Conservation (phyloP, 2,797 vertebrate genomes). For the Psittacula derbiana region DNA sequence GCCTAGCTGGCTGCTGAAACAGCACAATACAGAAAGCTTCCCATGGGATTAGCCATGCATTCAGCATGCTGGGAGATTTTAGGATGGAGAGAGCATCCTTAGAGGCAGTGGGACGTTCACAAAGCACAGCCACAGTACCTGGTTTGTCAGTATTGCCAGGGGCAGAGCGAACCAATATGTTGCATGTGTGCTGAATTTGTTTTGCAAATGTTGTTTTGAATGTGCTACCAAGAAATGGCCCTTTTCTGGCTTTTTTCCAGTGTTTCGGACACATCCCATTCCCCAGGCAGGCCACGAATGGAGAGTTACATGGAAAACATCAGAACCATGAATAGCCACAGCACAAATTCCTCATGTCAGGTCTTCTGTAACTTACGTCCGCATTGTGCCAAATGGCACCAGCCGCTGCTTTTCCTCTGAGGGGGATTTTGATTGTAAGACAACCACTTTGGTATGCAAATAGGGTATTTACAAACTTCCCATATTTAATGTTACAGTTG, state of each 20-base stretch:
- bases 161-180: neutral
- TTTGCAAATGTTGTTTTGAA: constrained; percentile 14
- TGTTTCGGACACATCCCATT: neutral
- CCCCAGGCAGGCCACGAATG: neutral
- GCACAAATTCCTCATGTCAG: neutral
- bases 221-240: neutral
- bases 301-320: neutral
- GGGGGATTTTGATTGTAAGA: neutral
- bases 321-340: neutral
- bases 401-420: neutral
- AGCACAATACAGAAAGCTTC: neutral
- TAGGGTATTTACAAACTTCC: neutral
- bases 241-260: constrained; percentile 4
- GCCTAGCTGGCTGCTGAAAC: constrained; percentile 20
- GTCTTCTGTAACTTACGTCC: constrained; percentile 21
- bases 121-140: neutral
- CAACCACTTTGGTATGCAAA: neutral
- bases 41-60: constrained; percentile 4
- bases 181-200: neutral
- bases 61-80: neutral
- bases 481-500: neutral
- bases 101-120: neutral
- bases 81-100: neutral
- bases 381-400: neutral
- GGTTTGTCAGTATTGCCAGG: neutral